phyloP scores from a whole-genome alignment of 1,140 invertebrate genomes.

The Bemisia tabaci region DNA sequence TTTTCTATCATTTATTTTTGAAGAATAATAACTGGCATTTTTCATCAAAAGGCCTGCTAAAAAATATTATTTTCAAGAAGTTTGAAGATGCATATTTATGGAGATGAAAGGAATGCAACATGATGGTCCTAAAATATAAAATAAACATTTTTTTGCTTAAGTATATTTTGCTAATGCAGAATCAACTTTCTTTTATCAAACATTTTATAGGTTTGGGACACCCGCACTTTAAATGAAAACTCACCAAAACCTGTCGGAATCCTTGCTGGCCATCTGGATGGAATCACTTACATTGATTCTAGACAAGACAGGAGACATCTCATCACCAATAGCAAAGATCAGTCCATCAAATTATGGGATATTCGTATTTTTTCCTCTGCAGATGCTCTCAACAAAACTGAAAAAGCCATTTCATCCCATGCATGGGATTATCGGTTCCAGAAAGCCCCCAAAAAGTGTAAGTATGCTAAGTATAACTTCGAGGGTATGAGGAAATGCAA shows the following conservation, averaged over 20 bases:
- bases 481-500: no score
- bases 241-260: slow-evolving; percentile 54
- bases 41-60: no score
- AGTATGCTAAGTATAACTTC: slow-evolving; percentile 24
- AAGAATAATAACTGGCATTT: no score
- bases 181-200: no score
- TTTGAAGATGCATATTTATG: no score
- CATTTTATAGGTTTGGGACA: slow-evolving; percentile 80
- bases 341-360: slow-evolving; percentile 84
- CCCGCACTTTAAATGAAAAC: slow-evolving; percentile 48
- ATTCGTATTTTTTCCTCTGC: slow-evolving; percentile 49
- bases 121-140: no score
- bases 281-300: slow-evolving; percentile 66
- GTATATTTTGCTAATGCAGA: no score
- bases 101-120: no score
- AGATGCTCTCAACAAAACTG: slow-evolving; percentile 40
- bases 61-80: no score
- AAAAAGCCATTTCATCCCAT: slow-evolving; percentile 41
- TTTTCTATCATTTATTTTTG: no score
- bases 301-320: slow-evolving; percentile 66
- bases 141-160: no score
- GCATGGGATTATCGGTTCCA: slow-evolving; percentile 82
- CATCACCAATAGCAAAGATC: slow-evolving; percentile 79
- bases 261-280: slow-evolving; percentile 67
- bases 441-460: slow-evolving; percentile 52